These are phyloP conservation scores for Coptotermes formosanus DNA, from an alignment of 1,140 invertebrate species.

Conservation along the genomic window DNA sequence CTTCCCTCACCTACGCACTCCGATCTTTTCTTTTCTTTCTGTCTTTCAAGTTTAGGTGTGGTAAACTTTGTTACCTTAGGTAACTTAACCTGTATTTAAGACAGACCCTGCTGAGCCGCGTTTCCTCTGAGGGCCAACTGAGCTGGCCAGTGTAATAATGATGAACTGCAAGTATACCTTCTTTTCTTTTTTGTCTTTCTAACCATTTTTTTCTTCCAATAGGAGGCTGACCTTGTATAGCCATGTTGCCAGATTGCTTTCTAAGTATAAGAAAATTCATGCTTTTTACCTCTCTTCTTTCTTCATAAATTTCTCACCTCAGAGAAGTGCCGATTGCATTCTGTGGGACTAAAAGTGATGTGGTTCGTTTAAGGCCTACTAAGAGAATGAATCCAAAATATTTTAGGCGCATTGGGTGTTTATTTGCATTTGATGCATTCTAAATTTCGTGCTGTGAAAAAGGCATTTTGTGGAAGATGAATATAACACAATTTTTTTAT, in stretches of 20 bases:
- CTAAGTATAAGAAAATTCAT: neutral
- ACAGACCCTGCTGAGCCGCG: neutral
- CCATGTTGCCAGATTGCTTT: neutral
- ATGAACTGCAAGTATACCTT: neutral
- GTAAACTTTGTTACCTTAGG: neutral
- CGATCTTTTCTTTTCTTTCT: neutral
- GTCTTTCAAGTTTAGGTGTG: neutral
- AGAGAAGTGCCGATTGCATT: too few relatives aligned
- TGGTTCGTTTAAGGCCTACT: too few relatives aligned
- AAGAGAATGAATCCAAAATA: too few relatives aligned
- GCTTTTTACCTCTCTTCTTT: neutral
- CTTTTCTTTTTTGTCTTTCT: neutral
- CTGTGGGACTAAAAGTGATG: too few relatives aligned
- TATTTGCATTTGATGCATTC: too few relatives aligned
- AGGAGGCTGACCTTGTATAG: neutral
- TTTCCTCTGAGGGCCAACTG: neutral
- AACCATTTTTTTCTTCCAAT: neutral
- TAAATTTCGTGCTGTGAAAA: too few relatives aligned
- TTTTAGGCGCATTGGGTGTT: too few relatives aligned
- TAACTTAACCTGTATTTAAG: slow-evolving; percentile 19
- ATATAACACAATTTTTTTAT: too few relatives aligned
- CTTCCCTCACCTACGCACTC: neutral
- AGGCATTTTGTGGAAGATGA: too few relatives aligned
- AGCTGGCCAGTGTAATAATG: slow-evolving; percentile 11
- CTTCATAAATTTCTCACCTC: neutral